Base-by-base conservation (phyloP, 2,888 invertebrate genomes). In the Temnothorax unifasciatus region DNA sequence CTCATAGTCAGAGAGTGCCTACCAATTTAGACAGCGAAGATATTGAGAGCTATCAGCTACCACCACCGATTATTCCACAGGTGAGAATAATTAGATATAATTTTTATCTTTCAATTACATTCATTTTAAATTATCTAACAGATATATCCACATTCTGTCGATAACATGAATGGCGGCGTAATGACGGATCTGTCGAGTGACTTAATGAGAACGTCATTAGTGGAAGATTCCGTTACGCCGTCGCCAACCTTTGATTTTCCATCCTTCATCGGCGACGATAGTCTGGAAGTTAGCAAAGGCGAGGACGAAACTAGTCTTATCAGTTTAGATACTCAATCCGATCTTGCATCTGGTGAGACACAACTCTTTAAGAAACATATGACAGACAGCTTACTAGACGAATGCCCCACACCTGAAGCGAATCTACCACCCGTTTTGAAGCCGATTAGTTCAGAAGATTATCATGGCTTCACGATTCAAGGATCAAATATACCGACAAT, bases 401-500 rank as follows among this genome's bases (percentile, higher is more conserved):
- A 93, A 81, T 89, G 92, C 25, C 93, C 92, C 11, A 90, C 73
- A 34, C 90, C 91, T 6, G 90, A 90, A 21, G 86, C 91, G 9
- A 93, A 93, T 88, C 89, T 95, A 52, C 93, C 93, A 1, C 94
- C 94, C 4, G 94, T 94, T n/a, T 84, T 95, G 15, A 94, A 94
- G 86, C 94, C 95, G 1, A 89, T 90, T 13, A 95, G 95, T 66
- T 95, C 95, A 69, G 94, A 96, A 15, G 96, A 96, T 91, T 96
- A 96, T 93, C 95, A 96, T 34, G 96, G 96, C 0, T 96, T 96
- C 92, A 96, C 96, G 0, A 95, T 95, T 83, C 96, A 96, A 91
- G 96, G 96, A 9, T 96, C 96, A 82, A 96, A 96, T 90, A 97
- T 97, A 92, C 96, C 96, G 21, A 96, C 96, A 83, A 97, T 97